Percentiles rank a stretch among this genome's conserved stretches.
These are phyloP conservation scores for Dasypolia templi DNA, from an alignment of 2,888 invertebrate genomes.

Conservation along the genomic window DNA sequence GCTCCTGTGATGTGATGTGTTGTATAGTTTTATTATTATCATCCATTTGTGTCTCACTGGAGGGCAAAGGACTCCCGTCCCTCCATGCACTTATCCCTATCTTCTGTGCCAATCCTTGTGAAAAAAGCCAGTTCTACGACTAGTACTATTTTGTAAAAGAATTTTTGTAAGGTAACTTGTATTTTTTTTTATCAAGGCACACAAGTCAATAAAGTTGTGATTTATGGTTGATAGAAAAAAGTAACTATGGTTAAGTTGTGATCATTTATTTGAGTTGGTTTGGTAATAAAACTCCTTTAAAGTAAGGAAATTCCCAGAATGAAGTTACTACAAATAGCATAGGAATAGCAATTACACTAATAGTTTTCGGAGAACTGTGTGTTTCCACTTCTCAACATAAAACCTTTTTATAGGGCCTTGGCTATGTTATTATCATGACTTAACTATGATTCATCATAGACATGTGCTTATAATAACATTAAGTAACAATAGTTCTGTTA, in stretches of 20 bases:
- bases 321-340: neutral
- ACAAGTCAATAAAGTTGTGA: neutral
- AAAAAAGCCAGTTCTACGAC: too few species aligned
- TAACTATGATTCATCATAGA: slow-evolving; percentile 29
- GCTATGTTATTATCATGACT: slow-evolving; percentile 9
- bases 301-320: neutral
- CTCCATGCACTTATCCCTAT: too few species aligned
- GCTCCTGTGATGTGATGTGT: too few species aligned
- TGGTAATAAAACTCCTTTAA: neutral
- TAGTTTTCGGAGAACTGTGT: neutral
- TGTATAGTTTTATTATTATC: too few species aligned
- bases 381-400: neutral
- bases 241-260: neutral
- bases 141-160: too few species aligned
- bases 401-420: neutral
- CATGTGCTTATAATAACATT: slow-evolving; percentile 40
- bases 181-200: neutral
- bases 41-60: too few species aligned
- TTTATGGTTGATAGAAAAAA: neutral
- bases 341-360: neutral
- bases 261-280: neutral
- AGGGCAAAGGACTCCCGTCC: too few species aligned
- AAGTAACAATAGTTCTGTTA: slow-evolving; percentile 42
- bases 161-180: too few species aligned
- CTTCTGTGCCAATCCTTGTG: too few species aligned